phyloP scores from a whole-genome alignment of 2,888 invertebrate species.

The Blastobasis adustella region DNA sequence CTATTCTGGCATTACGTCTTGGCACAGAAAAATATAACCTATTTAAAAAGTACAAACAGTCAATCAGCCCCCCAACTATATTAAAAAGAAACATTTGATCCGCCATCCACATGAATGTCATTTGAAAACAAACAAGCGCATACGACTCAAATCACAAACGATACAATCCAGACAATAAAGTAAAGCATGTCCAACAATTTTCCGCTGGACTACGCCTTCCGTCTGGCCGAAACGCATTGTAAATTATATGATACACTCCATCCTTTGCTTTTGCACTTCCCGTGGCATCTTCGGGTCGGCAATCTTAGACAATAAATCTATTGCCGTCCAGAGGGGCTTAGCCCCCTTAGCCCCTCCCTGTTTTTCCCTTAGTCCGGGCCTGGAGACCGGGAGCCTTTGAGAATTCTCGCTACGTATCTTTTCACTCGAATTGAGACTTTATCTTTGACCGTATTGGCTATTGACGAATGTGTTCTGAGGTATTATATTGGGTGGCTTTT shows the following conservation, averaged over 20 bases:
- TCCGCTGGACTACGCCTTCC: no score
- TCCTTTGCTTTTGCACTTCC: conserved; percentile 3
- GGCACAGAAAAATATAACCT: no score
- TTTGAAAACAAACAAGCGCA: no score
- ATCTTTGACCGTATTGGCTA: conserved; percentile 29
- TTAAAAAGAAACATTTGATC: no score
- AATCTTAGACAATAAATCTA: conserved; percentile 58
- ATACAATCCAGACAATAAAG: no score
- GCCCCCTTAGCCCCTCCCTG: conserved; percentile 19
- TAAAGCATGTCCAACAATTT: no score
- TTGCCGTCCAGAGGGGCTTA: conserved; percentile 33
- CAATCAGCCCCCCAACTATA: no score
- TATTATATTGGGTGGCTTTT: conserved; percentile 1
- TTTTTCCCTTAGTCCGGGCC: not conserved
- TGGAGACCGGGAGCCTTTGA: conserved; percentile 20
- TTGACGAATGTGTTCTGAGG: conserved; percentile 34
- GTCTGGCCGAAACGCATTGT: not conserved
- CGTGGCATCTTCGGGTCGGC: conserved; percentile 27
- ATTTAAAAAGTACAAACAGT: no score
- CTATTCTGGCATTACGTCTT: no score
- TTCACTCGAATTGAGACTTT: conserved; percentile 41
- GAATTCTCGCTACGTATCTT: conserved; percentile 51
- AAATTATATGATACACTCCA: not conserved
- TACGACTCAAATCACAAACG: no score
- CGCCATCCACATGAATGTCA: no score